Evolutionary conservation across 2,888 invertebrate genomes (phyloP), one percentile per base, ranked within the genome.

Genomic region (Agrypnus murinus): DNA sequence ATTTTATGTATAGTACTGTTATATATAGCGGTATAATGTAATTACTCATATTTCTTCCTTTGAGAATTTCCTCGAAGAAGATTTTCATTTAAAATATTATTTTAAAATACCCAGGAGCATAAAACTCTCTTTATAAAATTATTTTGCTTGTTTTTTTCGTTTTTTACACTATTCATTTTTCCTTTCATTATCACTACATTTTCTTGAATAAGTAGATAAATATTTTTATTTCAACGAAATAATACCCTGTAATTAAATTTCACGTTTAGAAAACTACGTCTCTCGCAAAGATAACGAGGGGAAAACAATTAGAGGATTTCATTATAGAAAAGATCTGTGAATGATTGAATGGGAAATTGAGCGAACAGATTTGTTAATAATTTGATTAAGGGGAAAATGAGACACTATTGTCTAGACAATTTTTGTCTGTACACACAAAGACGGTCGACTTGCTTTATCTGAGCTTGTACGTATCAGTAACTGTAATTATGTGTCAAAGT

Each of bases 171-270:
- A n/a, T n/a, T 14, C 36, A 4, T 10, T 14, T 4, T 34, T 17
- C 14, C 55, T 34, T 55, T 55, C 50, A 50, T 55, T 36, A 55
- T 15, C 55, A n/a, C 36, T 3, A 36, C 15, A 0, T 19, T 36
- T 55, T 25, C 25, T 15, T 32, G 53, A 34, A 53, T 55, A 55
- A 34, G 55, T 36, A 55, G 36, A 55, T 55, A 55, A 55, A 55
- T 55, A 55, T 55, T 50, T 50, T 32, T 55, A 36, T 38, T 36
- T 15, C 14, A 4, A 17, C 25, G 17, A 4, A 55, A 17, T 36
- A 55, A 14, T 48, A n/a, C n/a, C 7, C 36, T 12, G n/a, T 55
- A 55, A 55, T 55, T 55, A 36, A 9, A 36, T 55, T 36, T 36
- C 17, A 36, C 17, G 32, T 19, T 19, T 17, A 34, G 15, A 10